phyloP scores from a whole-genome alignment of 2,888 invertebrate species.

The Folsomia manolachei region DNA sequence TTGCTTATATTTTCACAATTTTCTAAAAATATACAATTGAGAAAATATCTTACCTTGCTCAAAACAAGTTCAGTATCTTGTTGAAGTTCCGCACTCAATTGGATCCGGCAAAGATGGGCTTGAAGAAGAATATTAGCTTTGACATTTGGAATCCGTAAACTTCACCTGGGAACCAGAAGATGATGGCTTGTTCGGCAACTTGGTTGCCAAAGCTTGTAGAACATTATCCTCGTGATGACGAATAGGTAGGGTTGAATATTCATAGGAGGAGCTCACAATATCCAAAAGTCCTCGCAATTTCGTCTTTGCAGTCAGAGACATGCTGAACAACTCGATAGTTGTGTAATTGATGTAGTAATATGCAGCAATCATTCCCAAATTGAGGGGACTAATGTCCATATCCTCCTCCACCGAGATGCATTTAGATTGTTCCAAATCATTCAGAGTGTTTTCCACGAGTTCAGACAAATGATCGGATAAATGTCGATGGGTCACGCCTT shows the following conservation, averaged over 20 bases:
- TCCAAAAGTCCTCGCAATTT: conserved; percentile 95
- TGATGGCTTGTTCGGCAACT: conserved; percentile 68
- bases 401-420: conserved; percentile 98
- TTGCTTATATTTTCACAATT: too few species aligned
- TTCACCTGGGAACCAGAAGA: conserved; percentile 63
- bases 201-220: conserved; percentile 64
- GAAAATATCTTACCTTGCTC: conserved; percentile 61
- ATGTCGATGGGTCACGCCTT: conserved; percentile 94
- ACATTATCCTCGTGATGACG: conserved; percentile 92
- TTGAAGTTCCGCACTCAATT: conserved; percentile 92
- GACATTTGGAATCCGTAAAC: conserved; percentile 93
- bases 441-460: conserved; percentile 90
- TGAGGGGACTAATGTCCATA: conserved; percentile 93
- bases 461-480: conserved; percentile 97
- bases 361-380: conserved; percentile 99
- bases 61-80: conserved; percentile 91
- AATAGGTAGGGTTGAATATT: conserved; percentile 91
- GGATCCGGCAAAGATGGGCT: conserved; percentile 90
- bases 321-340: conserved; percentile 96
- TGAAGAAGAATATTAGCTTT: conserved; percentile 94
- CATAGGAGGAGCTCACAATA: conserved; percentile 96
- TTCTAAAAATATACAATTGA: neutral
- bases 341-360: conserved; percentile 99
- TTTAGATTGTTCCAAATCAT: conserved; percentile 91
- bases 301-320: conserved; percentile 93